Evolutionary conservation across 1,140 invertebrate genomes (phyloP).

Genomic region (Agrypnia vestita): DNA sequence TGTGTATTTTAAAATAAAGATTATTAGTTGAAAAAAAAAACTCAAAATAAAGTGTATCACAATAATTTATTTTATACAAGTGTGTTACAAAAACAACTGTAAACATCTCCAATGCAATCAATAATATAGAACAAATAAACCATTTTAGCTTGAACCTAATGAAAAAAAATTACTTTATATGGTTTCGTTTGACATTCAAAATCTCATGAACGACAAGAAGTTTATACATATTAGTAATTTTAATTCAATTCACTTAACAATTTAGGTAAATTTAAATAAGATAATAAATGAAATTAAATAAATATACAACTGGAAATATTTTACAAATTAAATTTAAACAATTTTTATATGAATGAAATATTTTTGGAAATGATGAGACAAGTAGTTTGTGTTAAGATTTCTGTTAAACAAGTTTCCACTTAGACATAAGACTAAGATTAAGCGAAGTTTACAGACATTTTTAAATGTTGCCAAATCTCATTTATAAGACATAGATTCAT

Average conservation of each 20-base stretch:
- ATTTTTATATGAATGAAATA: slow-evolving; percentile 34
- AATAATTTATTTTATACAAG: slow-evolving; percentile 61
- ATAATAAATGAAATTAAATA: slow-evolving; percentile 50
- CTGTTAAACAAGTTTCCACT: slow-evolving; percentile 7
- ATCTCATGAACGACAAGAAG: slow-evolving; percentile 15
- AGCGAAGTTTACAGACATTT: too few species aligned
- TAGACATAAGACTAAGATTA: too few species aligned
- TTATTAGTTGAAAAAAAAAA: not conserved
- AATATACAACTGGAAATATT: slow-evolving; percentile 50
- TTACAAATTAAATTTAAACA: slow-evolving; percentile 49
- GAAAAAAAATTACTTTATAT: not conserved
- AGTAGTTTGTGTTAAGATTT: slow-evolving; percentile 20
- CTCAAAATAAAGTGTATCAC: slow-evolving; percentile 55
- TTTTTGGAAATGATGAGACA: slow-evolving; percentile 34
- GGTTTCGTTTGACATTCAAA: not conserved
- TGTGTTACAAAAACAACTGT: slow-evolving; percentile 58
- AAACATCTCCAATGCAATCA: slow-evolving; percentile 50
- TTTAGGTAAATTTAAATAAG: slow-evolving; percentile 30
- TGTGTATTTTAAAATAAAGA: too few species aligned
- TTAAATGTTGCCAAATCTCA: too few species aligned
- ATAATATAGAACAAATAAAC: slow-evolving; percentile 54
- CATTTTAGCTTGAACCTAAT: not conserved
- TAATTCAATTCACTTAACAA: slow-evolving; percentile 12
- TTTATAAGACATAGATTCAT: not conserved
- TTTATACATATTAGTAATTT: slow-evolving; percentile 33